A percentile compares a stretch with the other conserved stretches of the same genome.
phyloP scores from a whole-genome alignment of 1,140 invertebrate species.

The Zelostemma sp. region DNA sequence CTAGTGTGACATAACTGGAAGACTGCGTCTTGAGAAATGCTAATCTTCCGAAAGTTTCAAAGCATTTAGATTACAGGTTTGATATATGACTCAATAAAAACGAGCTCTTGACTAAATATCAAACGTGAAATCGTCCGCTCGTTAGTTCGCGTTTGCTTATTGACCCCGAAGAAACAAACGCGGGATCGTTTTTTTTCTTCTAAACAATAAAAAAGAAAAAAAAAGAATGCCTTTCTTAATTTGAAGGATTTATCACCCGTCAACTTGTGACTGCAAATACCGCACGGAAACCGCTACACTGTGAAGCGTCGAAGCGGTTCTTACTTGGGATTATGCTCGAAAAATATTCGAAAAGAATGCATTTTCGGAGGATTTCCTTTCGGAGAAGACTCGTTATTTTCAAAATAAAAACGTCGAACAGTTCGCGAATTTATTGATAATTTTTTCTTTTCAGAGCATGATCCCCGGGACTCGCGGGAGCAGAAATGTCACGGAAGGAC shows the following conservation, averaged over 20 bases:
- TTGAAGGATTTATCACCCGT: background rate
- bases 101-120: slow-evolving; percentile 62
- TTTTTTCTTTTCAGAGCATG: too few relatives aligned
- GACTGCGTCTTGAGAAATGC: background rate
- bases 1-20: background rate
- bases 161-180: slow-evolving; percentile 9
- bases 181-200: background rate
- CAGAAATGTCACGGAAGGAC: too few relatives aligned
- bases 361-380: too few relatives aligned
- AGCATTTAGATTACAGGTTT: slow-evolving; percentile 44
- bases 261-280: background rate
- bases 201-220: too few relatives aligned
- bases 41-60: slow-evolving; percentile 15
- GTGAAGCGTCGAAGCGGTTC: too few relatives aligned
- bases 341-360: too few relatives aligned
- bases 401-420: too few relatives aligned
- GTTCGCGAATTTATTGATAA: too few relatives aligned
- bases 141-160: slow-evolving; percentile 49
- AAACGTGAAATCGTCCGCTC: slow-evolving; percentile 63
- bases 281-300: too few relatives aligned
- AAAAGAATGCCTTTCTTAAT: background rate
- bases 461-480: too few relatives aligned
- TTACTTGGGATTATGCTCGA: too few relatives aligned
- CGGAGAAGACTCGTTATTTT: too few relatives aligned
- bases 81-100: slow-evolving; percentile 67